phyloP scores from a whole-genome alignment of 2,113 vertebrate species.

The Ovis canadensis region DNA sequence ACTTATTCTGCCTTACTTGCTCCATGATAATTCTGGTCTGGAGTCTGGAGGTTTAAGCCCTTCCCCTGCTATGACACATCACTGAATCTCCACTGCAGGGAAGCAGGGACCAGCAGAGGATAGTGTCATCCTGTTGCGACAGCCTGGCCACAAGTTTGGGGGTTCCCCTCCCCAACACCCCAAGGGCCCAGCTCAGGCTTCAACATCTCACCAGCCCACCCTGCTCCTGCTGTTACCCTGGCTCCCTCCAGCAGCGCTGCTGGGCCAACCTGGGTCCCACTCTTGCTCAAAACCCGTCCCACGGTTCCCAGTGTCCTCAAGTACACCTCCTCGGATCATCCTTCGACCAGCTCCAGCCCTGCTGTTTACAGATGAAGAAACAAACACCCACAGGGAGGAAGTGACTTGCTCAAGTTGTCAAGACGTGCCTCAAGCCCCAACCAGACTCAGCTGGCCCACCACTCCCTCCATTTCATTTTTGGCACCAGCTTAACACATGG shows the following conservation, averaged over 20 bases:
- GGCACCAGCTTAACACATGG: not conserved
- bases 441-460: not conserved
- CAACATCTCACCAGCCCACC: not conserved
- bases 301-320: not conserved
- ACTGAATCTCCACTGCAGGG: not conserved
- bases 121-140: not conserved
- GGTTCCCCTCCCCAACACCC: not conserved
- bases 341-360: not conserved
- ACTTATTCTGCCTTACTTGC: not conserved
- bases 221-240: not conserved
- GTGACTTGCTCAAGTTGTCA: conserved; percentile 44
- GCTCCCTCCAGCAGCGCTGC: not conserved
- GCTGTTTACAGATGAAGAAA: conserved; percentile 32
- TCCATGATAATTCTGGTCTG: not conserved
- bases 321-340: not conserved
- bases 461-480: not conserved
- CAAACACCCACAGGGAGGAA: conserved; percentile 55
- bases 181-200: not conserved
- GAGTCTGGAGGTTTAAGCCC: not conserved
- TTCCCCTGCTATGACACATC: not conserved
- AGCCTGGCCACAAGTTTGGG: not conserved
- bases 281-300: not conserved
- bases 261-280: not conserved
- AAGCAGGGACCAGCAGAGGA: not conserved
- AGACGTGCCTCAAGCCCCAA: not conserved